Conservation (phyloP, 2,113 vertebrate genomes). For the Nicator chloris region DNA sequence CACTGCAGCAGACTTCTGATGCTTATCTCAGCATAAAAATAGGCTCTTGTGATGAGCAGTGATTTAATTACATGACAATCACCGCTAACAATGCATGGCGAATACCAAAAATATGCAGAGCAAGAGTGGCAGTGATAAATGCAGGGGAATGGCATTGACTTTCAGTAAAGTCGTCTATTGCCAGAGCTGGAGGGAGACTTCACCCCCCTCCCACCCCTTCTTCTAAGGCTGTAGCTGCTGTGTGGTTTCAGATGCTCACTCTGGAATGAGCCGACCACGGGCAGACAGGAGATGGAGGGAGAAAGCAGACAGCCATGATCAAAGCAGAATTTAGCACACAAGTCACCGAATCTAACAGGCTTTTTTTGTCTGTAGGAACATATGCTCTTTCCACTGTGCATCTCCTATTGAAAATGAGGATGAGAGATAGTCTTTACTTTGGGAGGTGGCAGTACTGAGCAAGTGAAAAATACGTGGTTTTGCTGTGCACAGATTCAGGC, state of each 20-base stretch:
- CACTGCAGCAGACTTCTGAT: constrained; percentile 79
- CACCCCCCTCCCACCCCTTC: background rate
- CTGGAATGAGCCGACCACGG: background rate
- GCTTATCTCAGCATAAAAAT: constrained; percentile 94
- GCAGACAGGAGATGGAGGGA: background rate
- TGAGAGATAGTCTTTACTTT: background rate
- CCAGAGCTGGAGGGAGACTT: constrained; percentile 11
- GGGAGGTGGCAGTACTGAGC: background rate
- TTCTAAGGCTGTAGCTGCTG: background rate
- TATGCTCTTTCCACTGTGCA: background rate
- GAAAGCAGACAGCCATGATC: background rate
- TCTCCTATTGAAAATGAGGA: background rate
- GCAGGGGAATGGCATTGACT: constrained; percentile 75
- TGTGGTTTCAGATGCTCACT: background rate
- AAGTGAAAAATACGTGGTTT: background rate
- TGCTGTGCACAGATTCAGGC: background rate
- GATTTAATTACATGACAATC: constrained; percentile 99
- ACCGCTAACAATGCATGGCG: constrained; percentile 87
- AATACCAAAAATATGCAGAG: constrained; percentile 83
- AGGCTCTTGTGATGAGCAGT: constrained; percentile 87
- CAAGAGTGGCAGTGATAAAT: constrained; percentile 90
- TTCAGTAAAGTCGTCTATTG: constrained; percentile 62
- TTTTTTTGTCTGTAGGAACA: background rate
- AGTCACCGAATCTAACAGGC: background rate
- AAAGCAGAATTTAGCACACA: constrained; percentile 26